Base-by-base conservation (phyloP, 2,888 invertebrate genomes). In the Agriotes lineatus region DNA sequence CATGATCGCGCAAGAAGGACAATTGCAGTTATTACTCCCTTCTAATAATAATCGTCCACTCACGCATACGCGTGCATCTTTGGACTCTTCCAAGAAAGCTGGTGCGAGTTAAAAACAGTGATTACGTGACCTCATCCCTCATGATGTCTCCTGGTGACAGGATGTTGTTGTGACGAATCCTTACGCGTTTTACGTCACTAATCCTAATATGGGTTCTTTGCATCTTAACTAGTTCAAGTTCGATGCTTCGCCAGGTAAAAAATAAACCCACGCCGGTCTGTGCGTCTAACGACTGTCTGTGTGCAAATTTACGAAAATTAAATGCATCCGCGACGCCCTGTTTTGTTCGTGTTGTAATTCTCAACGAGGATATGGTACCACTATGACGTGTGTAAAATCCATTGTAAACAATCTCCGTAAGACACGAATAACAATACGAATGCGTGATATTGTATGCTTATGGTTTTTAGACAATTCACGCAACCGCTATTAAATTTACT, bases 161-260 rank as follows among this genome's bases (percentile, higher is more conserved):
- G 56, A 56, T 56, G 56, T 56, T 20, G 56, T 35, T 33, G 39
- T 62, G 62, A 62, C 44, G 44, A 54, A 62, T 62, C 42, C 25
- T 62, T 62, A 54, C 44, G 54, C 52, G 9, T 14, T 30, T 44
- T 54, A 62, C 62, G 62, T 62, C 62, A 62, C 16, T 54, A 54
- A 54, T 42, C 62, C 62, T 20, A 54, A 62, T 62, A 62, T 62
- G 54, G 62, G 12, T 18, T 50, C 42, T 37, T 61, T 30, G 52
- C 18, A 54, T 62, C 33, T 39, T 62, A 54, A 54, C 42, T 44
- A 39, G 56, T 56, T 56, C 56, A 56, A 20, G 56, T 56, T 39
- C 16, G 16, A 52, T 1, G 35, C 52, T 48, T 6, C 22, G 19
- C 22, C 16, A 16, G 52, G 52, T 25, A 52, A 16, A 52, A 48